These are phyloP conservation scores for Argopecten irradians DNA, from an alignment of 1,140 invertebrate genomes.

Conservation along the genomic window DNA sequence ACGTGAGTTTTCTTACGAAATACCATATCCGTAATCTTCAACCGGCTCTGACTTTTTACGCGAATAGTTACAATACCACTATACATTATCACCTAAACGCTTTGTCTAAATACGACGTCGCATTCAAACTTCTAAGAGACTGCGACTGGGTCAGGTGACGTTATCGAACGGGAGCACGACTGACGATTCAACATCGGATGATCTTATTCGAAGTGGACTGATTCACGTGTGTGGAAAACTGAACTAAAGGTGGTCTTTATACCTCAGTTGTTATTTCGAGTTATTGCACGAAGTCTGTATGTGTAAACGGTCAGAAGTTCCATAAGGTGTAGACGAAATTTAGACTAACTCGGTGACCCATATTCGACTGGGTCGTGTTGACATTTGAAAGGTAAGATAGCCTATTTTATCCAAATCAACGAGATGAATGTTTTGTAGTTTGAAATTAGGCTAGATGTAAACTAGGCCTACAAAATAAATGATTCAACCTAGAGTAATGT, in stretches of 20 bases:
- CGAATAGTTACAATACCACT: background rate
- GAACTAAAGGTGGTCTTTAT: background rate
- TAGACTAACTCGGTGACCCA: background rate
- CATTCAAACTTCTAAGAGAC: background rate
- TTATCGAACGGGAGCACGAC: conserved; percentile 10
- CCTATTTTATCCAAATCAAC: no score
- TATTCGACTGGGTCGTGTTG: background rate
- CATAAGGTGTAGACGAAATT: background rate
- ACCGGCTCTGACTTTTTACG: background rate
- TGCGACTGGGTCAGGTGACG: background rate
- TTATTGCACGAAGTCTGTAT: background rate
- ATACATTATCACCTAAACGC: background rate
- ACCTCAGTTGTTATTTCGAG: background rate
- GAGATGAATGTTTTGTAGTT: no score
- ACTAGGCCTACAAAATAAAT: no score
- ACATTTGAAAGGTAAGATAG: background rate
- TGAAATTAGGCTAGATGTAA: no score
- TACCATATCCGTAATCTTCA: background rate
- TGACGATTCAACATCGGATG: conserved; percentile 1
- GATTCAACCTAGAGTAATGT: no score
- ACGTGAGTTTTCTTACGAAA: no score
- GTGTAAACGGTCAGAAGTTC: background rate
- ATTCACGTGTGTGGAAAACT: background rate
- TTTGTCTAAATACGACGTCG: background rate
- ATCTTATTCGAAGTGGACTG: background rate